Percentiles rank a stretch among this genome's conserved stretches.
phyloP scores from a whole-genome alignment of 1,140 invertebrate species.

The Lutraria rhynchaena region DNA sequence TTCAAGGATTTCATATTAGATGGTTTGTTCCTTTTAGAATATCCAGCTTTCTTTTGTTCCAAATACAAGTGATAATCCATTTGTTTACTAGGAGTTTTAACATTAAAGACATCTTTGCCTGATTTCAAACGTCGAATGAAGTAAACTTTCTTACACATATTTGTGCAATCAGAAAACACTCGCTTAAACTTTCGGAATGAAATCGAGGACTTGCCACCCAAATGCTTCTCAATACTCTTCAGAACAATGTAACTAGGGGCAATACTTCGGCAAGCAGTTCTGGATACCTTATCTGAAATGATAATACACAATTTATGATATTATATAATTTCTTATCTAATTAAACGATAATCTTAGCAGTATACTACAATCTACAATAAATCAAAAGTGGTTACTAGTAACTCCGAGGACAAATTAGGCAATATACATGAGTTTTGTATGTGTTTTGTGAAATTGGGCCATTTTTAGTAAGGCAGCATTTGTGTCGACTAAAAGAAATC shows the following conservation, averaged over 20 bases:
- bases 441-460: too few relatives aligned
- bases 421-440: not conserved
- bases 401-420: not conserved
- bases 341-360: not conserved
- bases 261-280: slow-evolving; percentile 23
- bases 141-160: slow-evolving; percentile 42
- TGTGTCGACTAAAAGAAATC: too few relatives aligned
- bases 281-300: not conserved
- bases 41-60: not conserved
- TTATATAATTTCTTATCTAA: not conserved
- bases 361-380: not conserved
- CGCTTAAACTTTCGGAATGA: not conserved
- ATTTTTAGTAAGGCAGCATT: too few relatives aligned
- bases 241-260: slow-evolving; percentile 46
- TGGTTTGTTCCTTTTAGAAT: not conserved
- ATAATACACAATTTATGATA: not conserved
- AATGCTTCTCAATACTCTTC: slow-evolving; percentile 2
- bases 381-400: not conserved
- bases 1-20: too few relatives aligned
- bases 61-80: slow-evolving; percentile 6
- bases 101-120: slow-evolving; percentile 47
- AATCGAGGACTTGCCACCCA: not conserved
- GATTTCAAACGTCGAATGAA: slow-evolving; percentile 24
- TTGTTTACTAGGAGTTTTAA: slow-evolving; percentile 47
- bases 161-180: slow-evolving; percentile 15